Percentiles rank a stretch among this genome's conserved stretches.
phyloP scores from a whole-genome alignment of 2,113 vertebrate species.

The Hepsetus odoe region DNA sequence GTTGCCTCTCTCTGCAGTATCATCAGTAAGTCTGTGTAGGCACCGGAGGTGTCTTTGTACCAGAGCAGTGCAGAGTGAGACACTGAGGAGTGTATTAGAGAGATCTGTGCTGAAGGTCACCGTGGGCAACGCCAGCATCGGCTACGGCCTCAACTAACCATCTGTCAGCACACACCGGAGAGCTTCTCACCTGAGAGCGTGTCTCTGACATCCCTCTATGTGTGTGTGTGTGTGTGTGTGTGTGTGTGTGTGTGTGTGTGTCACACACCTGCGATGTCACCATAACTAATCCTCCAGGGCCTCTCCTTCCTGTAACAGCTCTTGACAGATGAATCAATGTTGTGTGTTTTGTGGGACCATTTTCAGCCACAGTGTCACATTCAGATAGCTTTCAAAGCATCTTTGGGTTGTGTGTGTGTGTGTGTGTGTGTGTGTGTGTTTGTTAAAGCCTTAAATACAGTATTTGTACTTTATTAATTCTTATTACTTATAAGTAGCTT shows the following conservation, averaged over 20 bases:
- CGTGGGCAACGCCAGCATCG: neutral
- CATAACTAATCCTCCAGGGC: neutral
- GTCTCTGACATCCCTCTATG: neutral
- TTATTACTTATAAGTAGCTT: too few relatives aligned
- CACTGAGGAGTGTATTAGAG: neutral
- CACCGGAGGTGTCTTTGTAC: neutral
- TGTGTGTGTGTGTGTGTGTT: neutral
- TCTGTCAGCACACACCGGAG: slow-evolving; percentile 13
- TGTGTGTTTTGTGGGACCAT: neutral
- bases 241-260: neutral
- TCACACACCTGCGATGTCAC: neutral
- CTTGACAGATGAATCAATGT: neutral
- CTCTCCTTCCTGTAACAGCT: neutral
- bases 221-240: slow-evolving; percentile 27
- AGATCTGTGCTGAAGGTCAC: neutral
- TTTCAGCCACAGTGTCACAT: neutral
- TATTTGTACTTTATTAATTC: too few relatives aligned
- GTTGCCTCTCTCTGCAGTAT: too few relatives aligned
- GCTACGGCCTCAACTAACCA: neutral
- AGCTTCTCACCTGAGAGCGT: neutral
- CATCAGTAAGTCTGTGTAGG: too few relatives aligned
- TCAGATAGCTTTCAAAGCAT: neutral
- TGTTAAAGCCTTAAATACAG: too few relatives aligned
- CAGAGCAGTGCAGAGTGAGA: neutral
- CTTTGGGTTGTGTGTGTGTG: neutral